Evolutionary conservation across 2,797 vertebrate genomes (phyloP).

Genomic region (Microchirus variegatus): DNA sequence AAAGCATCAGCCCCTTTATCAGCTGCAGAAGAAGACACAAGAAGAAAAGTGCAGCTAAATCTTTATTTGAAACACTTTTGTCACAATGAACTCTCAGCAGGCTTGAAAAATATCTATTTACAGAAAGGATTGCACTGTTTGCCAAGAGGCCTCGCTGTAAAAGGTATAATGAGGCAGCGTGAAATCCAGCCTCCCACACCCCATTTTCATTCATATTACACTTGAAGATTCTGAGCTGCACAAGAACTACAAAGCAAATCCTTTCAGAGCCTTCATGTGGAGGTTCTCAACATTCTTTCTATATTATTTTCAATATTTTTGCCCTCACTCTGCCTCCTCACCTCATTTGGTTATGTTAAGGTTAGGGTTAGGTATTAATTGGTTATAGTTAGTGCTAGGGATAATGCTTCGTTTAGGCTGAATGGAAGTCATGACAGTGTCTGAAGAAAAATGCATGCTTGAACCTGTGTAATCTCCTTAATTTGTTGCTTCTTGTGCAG

Average conservation of each 20-base stretch:
- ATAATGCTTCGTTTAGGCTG: no score
- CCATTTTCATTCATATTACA: conserved; percentile 25
- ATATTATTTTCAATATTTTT: conserved; percentile 6
- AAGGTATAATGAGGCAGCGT: conserved; percentile 38
- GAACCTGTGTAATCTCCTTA: no score
- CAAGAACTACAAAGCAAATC: conserved; percentile 18
- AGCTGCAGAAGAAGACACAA: conserved; percentile 13
- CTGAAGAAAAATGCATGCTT: no score
- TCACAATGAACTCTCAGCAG: conserved; percentile 28
- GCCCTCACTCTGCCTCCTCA: conserved; percentile 11
- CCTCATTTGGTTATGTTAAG: no score
- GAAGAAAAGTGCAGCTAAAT: conserved; percentile 46
- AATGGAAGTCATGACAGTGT: no score
- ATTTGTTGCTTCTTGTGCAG: no score
- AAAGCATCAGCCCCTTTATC: conserved; percentile 21
- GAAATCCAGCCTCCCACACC: conserved; percentile 23
- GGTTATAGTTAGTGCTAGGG: no score
- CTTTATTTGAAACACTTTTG: conserved; percentile 50
- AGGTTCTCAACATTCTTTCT: conserved; percentile 7
- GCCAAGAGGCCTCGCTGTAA: conserved; percentile 31
- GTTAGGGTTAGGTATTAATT: no score
- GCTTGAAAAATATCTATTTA: conserved; percentile 14
- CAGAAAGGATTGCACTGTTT: conserved; percentile 29
- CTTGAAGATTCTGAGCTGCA: conserved; percentile 20
- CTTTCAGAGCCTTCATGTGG: conserved; percentile 23